Percentiles rank a stretch among this genome's conserved stretches.
Evolutionary conservation across 2,888 invertebrate genomes (phyloP).

Genomic region (Dorcus hopei): DNA sequence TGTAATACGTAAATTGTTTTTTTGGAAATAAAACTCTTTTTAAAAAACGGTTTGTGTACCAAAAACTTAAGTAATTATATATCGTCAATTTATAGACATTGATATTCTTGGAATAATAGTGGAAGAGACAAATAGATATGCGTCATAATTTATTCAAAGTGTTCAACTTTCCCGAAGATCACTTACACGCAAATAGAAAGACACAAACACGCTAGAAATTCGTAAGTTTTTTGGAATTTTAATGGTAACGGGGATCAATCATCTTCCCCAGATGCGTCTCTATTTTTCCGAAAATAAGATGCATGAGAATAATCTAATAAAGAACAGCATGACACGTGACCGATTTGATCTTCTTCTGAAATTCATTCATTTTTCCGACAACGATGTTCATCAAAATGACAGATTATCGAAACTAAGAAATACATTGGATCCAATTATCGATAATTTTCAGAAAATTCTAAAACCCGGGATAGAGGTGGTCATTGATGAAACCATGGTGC

Average conservation of each 20-base stretch:
- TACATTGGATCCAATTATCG: not conserved
- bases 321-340: constrained; percentile 3
- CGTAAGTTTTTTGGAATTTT: constrained; percentile 5
- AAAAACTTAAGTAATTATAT: not conserved
- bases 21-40: too few relatives aligned
- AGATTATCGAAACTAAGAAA: constrained; percentile 2
- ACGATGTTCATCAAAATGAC: not conserved
- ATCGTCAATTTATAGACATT: constrained; percentile 1
- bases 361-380: constrained; percentile 3
- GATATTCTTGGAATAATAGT: not conserved
- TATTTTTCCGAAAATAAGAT: not conserved
- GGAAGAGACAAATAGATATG: constrained; percentile 1
- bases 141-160: not conserved
- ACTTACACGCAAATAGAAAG: not conserved
- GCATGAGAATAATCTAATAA: constrained; percentile 1
- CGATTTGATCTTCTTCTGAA: constrained; percentile 2
- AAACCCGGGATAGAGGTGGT: constrained; percentile 1
- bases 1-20: too few relatives aligned
- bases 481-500: constrained; percentile 9
- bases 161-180: constrained; percentile 5
- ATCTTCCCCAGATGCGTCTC: not conserved
- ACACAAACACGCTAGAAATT: not conserved
- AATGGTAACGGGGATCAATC: not conserved
- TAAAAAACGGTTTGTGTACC: too few relatives aligned
- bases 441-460: constrained; percentile 3